Conservation (phyloP, 2,797 vertebrate species). For the Peromyscus melanophrys region DNA sequence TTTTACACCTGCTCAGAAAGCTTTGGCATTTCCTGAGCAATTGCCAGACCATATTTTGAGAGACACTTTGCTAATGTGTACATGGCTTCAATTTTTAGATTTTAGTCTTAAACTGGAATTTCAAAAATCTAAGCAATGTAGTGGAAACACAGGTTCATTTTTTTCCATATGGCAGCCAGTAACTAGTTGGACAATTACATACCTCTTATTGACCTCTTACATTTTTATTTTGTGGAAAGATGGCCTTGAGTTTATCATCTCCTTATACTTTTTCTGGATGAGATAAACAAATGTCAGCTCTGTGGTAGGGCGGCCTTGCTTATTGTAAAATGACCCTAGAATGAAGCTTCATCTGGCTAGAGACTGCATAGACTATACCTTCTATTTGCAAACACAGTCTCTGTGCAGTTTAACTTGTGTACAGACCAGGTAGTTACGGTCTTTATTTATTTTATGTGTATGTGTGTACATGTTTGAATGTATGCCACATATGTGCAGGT, state of each 20-base stretch:
- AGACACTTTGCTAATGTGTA: constrained; percentile 13
- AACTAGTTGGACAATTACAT: neutral
- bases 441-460: neutral
- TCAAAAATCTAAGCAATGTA: neutral
- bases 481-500: neutral
- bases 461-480: neutral
- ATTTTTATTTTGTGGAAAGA: neutral
- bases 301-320: neutral
- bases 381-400: neutral
- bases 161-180: neutral
- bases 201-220: constrained; percentile 36
- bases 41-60: neutral
- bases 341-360: neutral
- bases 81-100: constrained; percentile 15
- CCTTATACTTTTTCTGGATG: constrained; percentile 39
- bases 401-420: constrained; percentile 10
- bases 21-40: neutral
- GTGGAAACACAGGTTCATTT: neutral
- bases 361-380: neutral
- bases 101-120: neutral
- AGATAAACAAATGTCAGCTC: constrained; percentile 53
- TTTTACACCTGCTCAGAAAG: neutral
- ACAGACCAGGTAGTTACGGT: neutral
- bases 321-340: constrained; percentile 24
- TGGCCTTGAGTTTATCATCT: constrained; percentile 18